Evolutionary conservation across 2,113 vertebrate species (phyloP).

Genomic region (Dicentrarchus labrax): DNA sequence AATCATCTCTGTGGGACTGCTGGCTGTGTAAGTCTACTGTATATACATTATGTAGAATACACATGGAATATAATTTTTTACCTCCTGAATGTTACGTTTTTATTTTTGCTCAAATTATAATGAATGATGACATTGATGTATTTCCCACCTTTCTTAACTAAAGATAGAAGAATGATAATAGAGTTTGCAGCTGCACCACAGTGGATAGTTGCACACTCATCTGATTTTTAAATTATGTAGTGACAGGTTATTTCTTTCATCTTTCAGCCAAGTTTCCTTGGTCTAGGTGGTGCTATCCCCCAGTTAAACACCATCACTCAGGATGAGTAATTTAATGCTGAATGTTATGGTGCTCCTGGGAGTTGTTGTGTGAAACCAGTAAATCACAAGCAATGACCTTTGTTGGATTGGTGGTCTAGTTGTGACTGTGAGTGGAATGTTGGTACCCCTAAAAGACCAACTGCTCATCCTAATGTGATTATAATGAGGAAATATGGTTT

Average conservation of each 20-base stretch:
- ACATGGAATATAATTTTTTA: neutral
- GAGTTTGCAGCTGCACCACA: constrained; percentile 50
- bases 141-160: constrained; percentile 10
- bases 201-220: constrained; percentile 32
- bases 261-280: constrained; percentile 57
- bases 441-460: constrained; percentile 68
- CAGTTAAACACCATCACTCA: constrained; percentile 73
- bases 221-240: constrained; percentile 63
- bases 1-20: neutral
- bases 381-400: constrained; percentile 77
- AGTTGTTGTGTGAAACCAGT: constrained; percentile 73
- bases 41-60: constrained; percentile 3
- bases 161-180: constrained; percentile 43
- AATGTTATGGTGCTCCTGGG: constrained; percentile 74
- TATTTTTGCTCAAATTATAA: constrained; percentile 26
- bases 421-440: constrained; percentile 70
- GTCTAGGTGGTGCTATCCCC: constrained; percentile 59
- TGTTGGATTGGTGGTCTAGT: constrained; percentile 67
- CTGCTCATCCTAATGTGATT: constrained; percentile 62
- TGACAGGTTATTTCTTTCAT: constrained; percentile 61
- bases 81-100: constrained; percentile 38
- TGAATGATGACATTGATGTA: constrained; percentile 21
- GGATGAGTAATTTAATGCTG: constrained; percentile 74
- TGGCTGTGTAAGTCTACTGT: neutral
- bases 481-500: constrained; percentile 62